Percentiles rank a stretch among this genome's conserved stretches.
phyloP scores from a whole-genome alignment of 2,113 vertebrate species.

The Mastomys coucha region DNA sequence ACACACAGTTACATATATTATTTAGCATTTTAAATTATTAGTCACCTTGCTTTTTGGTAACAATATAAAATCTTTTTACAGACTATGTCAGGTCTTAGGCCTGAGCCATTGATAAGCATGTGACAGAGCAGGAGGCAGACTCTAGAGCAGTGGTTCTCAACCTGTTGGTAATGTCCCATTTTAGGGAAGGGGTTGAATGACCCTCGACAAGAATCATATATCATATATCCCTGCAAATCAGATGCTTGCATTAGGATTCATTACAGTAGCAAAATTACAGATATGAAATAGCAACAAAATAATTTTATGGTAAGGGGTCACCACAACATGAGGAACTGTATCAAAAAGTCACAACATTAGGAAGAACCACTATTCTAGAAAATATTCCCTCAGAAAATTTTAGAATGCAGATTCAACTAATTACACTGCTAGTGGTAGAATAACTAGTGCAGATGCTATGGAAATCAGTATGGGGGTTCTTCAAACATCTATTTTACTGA shows the following conservation, averaged over 20 bases:
- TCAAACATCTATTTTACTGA: neutral
- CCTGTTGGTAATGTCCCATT: neutral
- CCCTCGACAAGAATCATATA: neutral
- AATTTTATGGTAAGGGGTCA: too few species aligned
- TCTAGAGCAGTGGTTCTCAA: neutral
- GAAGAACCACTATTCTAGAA: neutral
- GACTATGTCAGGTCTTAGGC: too few species aligned
- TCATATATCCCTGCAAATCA: neutral
- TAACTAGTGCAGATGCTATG: neutral
- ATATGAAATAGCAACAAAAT: too few species aligned
- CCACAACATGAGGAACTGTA: neutral
- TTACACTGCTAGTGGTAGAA: neutral
- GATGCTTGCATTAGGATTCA: neutral
- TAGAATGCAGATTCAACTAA: neutral
- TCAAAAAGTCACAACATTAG: neutral
- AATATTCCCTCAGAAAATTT: neutral
- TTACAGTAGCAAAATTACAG: too few species aligned
- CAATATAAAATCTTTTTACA: too few species aligned
- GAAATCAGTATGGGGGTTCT: neutral
- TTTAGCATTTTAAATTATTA: neutral
- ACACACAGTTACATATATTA: neutral
- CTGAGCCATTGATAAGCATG: neutral
- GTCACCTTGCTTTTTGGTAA: neutral
- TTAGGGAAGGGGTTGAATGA: too few species aligned
- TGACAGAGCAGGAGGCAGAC: neutral